phyloP scores from a whole-genome alignment of 2,888 invertebrate genomes.

The Antheraea assamensis region DNA sequence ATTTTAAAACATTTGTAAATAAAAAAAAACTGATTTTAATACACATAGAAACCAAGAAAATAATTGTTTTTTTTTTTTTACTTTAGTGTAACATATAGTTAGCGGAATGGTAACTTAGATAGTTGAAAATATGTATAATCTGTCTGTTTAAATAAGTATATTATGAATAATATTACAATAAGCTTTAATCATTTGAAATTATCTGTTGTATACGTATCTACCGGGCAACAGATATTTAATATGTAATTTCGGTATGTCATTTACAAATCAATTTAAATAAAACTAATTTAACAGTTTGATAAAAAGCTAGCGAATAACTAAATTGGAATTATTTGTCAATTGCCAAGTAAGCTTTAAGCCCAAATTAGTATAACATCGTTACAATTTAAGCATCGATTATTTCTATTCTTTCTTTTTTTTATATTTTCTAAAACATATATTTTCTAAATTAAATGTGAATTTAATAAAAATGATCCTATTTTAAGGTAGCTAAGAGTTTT shows the following conservation, averaged over 20 bases:
- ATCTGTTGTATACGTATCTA: not conserved
- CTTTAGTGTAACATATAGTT: too few species aligned
- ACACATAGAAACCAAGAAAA: too few species aligned
- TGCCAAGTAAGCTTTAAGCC: not conserved
- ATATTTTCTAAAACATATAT: not conserved
- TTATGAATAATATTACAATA: too few species aligned
- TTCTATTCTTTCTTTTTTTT: too few species aligned
- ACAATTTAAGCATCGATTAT: too few species aligned
- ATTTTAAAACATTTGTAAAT: too few species aligned
- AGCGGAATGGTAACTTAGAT: too few species aligned
- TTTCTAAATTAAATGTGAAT: not conserved
- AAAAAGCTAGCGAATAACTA: not conserved
- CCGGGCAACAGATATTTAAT: not conserved
- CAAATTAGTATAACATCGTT: not conserved
- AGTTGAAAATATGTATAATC: too few species aligned
- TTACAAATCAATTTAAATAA: not conserved
- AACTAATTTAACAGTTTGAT: not conserved
- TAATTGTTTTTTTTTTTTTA: too few species aligned
- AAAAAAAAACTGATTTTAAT: too few species aligned
- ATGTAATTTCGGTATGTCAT: not conserved
- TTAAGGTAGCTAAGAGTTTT: not conserved
- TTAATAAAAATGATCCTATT: not conserved
- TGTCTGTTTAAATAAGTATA: too few species aligned
- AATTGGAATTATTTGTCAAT: not conserved
- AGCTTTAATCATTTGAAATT: too few species aligned